Evolutionary conservation across 2,797 vertebrate species (phyloP).

Genomic region (Anableps anableps): DNA sequence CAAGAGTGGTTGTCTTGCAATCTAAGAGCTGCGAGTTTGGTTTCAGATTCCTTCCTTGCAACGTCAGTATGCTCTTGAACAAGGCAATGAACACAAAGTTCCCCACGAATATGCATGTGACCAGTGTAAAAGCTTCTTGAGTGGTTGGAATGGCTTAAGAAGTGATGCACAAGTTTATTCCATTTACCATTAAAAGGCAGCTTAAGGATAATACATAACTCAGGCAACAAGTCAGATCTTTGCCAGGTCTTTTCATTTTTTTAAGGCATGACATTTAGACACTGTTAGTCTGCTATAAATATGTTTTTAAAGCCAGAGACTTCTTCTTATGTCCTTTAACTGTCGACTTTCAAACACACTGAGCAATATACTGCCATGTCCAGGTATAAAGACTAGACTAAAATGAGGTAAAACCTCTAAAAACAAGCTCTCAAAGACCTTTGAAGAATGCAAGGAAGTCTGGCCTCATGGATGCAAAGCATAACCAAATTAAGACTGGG

Average conservation of each 20-base stretch:
- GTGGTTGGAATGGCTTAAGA: background rate
- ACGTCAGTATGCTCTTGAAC: background rate
- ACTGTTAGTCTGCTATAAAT: background rate
- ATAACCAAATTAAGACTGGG: background rate
- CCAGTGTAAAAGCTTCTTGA: too few species aligned
- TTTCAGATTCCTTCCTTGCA: background rate
- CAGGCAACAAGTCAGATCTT: background rate
- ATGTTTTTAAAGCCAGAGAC: background rate
- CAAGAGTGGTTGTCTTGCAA: background rate
- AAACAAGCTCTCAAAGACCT: background rate
- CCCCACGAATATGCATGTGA: background rate
- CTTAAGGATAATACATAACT: background rate
- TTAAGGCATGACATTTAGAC: background rate
- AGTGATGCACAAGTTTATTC: background rate
- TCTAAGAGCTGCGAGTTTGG: background rate
- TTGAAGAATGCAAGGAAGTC: background rate
- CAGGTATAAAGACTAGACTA: background rate
- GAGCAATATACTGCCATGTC: too few species aligned
- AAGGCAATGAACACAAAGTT: background rate
- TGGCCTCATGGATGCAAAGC: background rate
- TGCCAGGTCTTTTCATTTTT: background rate
- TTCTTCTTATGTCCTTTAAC: background rate
- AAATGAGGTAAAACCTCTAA: background rate
- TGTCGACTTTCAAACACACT: too few species aligned
- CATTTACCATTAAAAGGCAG: background rate